Conservation (phyloP, 2,113 vertebrate species). For the Lipophrys pholis region DNA sequence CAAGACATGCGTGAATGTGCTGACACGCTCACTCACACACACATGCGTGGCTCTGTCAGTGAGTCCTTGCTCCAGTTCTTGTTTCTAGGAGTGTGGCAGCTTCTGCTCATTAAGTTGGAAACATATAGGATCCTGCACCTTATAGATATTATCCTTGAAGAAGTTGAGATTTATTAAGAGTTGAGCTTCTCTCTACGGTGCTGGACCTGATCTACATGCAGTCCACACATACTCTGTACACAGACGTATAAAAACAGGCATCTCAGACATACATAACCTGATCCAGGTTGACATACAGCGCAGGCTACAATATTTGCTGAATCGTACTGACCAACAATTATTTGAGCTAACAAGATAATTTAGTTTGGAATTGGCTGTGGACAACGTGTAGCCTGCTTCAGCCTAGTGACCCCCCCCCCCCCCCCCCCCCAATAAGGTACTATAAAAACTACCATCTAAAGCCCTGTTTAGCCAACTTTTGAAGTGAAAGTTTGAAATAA, state of each 20-base stretch:
- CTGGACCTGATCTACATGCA: slow-evolving; percentile 15
- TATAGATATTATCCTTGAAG: slow-evolving; percentile 57
- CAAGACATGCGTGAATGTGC: background rate
- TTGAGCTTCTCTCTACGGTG: background rate
- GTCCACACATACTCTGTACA: background rate
- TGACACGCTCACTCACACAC: background rate
- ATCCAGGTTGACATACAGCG: too few relatives aligned
- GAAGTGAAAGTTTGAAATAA: too few relatives aligned
- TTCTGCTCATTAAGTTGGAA: slow-evolving; percentile 58
- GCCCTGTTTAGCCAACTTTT: too few relatives aligned
- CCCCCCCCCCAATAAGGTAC: too few relatives aligned
- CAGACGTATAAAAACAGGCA: background rate
- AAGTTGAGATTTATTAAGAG: slow-evolving; percentile 15
- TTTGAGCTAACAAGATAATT: too few relatives aligned
- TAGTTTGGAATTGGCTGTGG: too few relatives aligned
- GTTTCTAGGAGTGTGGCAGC: slow-evolving; percentile 45
- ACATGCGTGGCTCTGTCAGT: slow-evolving; percentile 17
- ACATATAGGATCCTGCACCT: slow-evolving; percentile 46
- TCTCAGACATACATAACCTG: background rate
- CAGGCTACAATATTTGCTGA: too few relatives aligned
- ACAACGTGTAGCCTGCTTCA: too few relatives aligned
- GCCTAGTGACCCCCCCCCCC: too few relatives aligned
- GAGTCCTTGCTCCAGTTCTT: slow-evolving; percentile 21
- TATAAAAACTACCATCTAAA: too few relatives aligned
- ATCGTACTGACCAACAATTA: too few relatives aligned